A percentile compares a stretch with the other conserved stretches of the same genome.
Evolutionary conservation across 2,888 invertebrate species (phyloP).

Genomic region (Athalia cordata): DNA sequence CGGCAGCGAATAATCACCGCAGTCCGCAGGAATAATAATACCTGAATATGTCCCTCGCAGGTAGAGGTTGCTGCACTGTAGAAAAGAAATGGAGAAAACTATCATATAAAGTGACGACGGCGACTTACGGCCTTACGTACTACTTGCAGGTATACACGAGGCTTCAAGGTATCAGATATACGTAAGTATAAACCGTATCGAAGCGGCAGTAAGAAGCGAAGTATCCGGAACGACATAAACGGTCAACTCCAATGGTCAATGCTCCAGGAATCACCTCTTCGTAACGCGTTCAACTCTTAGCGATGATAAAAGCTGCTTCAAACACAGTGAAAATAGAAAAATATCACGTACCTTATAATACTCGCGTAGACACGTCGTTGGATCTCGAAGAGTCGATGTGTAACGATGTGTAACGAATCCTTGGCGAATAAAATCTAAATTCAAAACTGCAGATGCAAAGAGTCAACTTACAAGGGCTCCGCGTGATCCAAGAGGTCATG

Average conservation of each 20-base stretch:
- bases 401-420: neutral
- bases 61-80: too few species aligned
- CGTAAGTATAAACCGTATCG: conserved; percentile 21
- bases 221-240: conserved; percentile 39
- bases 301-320: neutral
- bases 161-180: conserved; percentile 3
- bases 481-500: conserved; percentile 70
- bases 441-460: conserved; percentile 1
- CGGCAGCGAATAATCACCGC: too few species aligned
- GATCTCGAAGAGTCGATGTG: too few species aligned
- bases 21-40: too few species aligned
- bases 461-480: conserved; percentile 72
- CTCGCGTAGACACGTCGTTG: too few species aligned
- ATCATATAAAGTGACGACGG: neutral
- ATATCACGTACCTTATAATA: too few species aligned
- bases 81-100: neutral
- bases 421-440: too few species aligned
- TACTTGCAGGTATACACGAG: neutral
- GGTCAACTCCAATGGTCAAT: conserved; percentile 36
- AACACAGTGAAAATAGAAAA: neutral
- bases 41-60: too few species aligned
- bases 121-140: too few species aligned
- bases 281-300: neutral
- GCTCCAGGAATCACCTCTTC: conserved; percentile 7
- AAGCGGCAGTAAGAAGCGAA: conserved; percentile 25